Evolutionary conservation across 2,113 vertebrate genomes (phyloP).

Genomic region (Myiagra hebetior): DNA sequence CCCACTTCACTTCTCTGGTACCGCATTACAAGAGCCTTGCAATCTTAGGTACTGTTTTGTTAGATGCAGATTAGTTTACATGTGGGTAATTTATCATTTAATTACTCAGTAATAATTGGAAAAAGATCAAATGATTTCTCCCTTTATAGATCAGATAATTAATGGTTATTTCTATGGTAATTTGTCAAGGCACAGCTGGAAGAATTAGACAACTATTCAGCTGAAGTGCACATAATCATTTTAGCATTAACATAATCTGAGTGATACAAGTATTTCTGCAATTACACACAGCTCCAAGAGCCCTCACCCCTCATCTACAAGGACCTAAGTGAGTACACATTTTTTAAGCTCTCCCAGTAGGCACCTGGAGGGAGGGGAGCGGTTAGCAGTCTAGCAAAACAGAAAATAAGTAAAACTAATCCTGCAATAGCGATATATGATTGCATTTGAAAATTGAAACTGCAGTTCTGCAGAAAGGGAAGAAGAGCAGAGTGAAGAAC

Average conservation of each 20-base stretch:
- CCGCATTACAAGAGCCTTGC: neutral
- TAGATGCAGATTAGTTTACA: slow-evolving; percentile 28
- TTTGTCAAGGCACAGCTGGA: slow-evolving; percentile 46
- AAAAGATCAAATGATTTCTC: slow-evolving; percentile 47
- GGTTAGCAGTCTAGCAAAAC: neutral
- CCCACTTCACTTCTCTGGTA: neutral
- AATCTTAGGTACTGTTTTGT: neutral
- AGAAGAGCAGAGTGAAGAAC: neutral
- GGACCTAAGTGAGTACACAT: neutral
- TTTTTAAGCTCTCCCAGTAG: neutral
- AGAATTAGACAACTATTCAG: slow-evolving; percentile 39
- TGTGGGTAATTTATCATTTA: slow-evolving; percentile 42
- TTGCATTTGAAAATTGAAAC: neutral
- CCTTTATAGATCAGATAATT: slow-evolving; percentile 55
- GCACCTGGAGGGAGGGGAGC: neutral
- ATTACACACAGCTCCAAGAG: neutral
- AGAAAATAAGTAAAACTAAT: neutral
- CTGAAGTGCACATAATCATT: slow-evolving; percentile 37
- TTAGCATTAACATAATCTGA: neutral
- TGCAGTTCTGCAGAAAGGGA: neutral
- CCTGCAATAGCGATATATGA: neutral
- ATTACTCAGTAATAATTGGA: slow-evolving; percentile 36
- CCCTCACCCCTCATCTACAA: neutral
- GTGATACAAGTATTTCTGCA: neutral
- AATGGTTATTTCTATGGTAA: slow-evolving; percentile 48